Base-by-base conservation (phyloP, 2,888 invertebrate species). In the Branchinecta sandiegonensis region DNA sequence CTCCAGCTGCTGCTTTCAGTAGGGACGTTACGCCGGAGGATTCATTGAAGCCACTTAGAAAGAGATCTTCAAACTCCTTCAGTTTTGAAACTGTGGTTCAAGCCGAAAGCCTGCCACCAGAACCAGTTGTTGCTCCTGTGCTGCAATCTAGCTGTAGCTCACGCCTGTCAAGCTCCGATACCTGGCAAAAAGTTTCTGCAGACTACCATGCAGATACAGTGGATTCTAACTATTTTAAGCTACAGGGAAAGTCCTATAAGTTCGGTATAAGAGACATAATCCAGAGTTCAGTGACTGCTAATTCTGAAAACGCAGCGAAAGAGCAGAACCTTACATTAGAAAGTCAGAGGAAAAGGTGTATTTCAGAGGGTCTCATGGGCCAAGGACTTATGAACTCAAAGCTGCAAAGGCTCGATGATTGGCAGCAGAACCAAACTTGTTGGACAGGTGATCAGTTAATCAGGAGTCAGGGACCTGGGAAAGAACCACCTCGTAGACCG, bases 61-160 rank as follows among this genome's bases (percentile, higher is more conserved):
- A 56, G 10, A 56, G 63, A 56, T 56, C 63, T 9, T 56, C 63
- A 10, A 56, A 56, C 23, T 56, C 63, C 8, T 56, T 56, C 23
- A 56, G 63, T 56, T 56, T 56, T 56, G 63, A 56, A 56, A 56
- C 63, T 56, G n/a, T 56, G n/a, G 23, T 9, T 56, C 63, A 56
- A 56, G 23, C 14, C n/a, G 63, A 56, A 1, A 9, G 63, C 63
- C 63, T 56, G 9, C n/a, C 14, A 17, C 63, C n/a, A 56, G 63
- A 11, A 56, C n/a, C 14, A 8, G 37, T 37, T 37, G 23, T 10
- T 56, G 8, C 63, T 17, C 63, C 63, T 56, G 63, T 10, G 23
- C 37, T 37, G 37, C 37, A 4, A 5, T 37, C 37, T 37, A 37
- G 6, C 37, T 56, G 63, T 10, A 17, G 14, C 23, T 37, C 37